Conservation (phyloP, 2,113 vertebrate species). For the Ramphastos sulfuratus region DNA sequence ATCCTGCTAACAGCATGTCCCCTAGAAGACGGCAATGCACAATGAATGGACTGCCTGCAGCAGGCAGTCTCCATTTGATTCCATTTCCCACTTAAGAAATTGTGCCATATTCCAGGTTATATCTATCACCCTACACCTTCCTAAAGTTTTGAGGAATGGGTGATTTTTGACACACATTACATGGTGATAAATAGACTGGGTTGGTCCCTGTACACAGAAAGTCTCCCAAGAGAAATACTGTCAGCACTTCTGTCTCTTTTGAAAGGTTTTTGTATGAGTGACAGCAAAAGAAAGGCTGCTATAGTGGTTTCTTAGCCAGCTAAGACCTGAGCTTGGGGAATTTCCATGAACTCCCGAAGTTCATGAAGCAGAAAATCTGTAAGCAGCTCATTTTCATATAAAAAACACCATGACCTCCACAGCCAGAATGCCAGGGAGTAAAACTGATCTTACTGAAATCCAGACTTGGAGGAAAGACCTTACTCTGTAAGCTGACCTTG, state of each 20-base stretch:
- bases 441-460: background rate
- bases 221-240: background rate
- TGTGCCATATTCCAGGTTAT: background rate
- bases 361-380: background rate
- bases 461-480: background rate
- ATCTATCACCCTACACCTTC: background rate
- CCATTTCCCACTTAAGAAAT: background rate
- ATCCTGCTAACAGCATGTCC: background rate
- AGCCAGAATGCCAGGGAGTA: background rate
- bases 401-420: background rate
- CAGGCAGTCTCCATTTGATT: accelerated
- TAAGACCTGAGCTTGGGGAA: background rate
- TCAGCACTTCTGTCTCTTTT: background rate
- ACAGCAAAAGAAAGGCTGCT: background rate
- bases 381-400: background rate
- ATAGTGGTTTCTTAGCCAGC: background rate
- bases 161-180: background rate
- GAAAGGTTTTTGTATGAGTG: background rate
- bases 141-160: background rate
- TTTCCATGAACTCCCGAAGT: background rate
- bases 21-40: accelerated
- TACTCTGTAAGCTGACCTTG: background rate
- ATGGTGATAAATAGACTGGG: background rate
- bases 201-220: background rate
- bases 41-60: background rate